Evolutionary conservation across 2,113 vertebrate species (phyloP).

Genomic region (Megaceryle maxima): DNA sequence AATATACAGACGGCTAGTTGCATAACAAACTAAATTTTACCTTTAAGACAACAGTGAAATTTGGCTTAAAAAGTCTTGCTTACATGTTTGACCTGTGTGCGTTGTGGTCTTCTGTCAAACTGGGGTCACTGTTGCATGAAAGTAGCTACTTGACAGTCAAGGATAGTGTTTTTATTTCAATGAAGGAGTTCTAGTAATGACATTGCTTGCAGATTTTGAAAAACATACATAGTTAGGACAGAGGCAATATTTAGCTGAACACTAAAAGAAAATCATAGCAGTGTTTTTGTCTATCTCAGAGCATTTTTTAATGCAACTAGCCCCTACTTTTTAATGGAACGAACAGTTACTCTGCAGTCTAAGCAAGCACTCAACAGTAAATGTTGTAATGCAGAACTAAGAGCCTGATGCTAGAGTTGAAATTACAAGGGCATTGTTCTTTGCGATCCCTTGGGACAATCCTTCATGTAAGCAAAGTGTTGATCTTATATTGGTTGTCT

Average conservation of each 20-base stretch:
- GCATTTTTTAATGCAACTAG: slow-evolving; percentile 78
- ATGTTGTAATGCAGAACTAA: slow-evolving; percentile 70
- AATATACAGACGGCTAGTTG: slow-evolving; percentile 82
- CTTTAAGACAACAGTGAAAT: slow-evolving; percentile 79
- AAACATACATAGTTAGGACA: slow-evolving; percentile 59
- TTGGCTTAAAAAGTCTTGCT: slow-evolving; percentile 71
- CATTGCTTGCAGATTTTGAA: slow-evolving; percentile 67
- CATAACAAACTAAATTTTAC: slow-evolving; percentile 74
- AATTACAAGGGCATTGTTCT: slow-evolving; percentile 74
- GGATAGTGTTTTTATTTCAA: slow-evolving; percentile 69
- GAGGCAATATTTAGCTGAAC: slow-evolving; percentile 67
- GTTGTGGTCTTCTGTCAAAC: slow-evolving; percentile 78
- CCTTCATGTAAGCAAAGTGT: slow-evolving; percentile 84
- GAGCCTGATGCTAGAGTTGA: slow-evolving; percentile 78
- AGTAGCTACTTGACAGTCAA: slow-evolving; percentile 71
- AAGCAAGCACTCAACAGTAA: slow-evolving; percentile 65
- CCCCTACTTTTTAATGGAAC: slow-evolving; percentile 68
- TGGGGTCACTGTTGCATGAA: slow-evolving; percentile 80
- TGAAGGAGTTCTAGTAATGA: slow-evolving; percentile 77
- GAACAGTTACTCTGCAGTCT: slow-evolving; percentile 69
- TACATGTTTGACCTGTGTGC: slow-evolving; percentile 73
- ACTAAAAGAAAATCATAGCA: slow-evolving; percentile 62
- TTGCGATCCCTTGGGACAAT: slow-evolving; percentile 87
- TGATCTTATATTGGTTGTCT: slow-evolving; percentile 80
- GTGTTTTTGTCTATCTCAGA: slow-evolving; percentile 75